Conservation (phyloP, 2,113 vertebrate genomes). For the Oceanites oceanicus region DNA sequence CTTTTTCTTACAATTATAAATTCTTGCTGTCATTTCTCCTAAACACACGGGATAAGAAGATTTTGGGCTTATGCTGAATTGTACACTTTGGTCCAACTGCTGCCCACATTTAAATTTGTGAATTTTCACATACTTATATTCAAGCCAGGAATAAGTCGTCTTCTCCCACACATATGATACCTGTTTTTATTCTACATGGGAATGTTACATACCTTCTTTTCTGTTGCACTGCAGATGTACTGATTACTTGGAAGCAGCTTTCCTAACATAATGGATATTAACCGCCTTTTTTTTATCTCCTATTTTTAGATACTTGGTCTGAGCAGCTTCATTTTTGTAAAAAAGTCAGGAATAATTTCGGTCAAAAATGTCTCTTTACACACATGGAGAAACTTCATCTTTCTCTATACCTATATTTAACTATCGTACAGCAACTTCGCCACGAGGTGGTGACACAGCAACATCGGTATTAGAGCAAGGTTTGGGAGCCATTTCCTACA, state of each 20-base stretch:
- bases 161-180: background rate
- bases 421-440: background rate
- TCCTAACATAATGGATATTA: background rate
- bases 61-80: background rate
- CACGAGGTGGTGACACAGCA: slow-evolving; percentile 12
- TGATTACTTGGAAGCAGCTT: background rate
- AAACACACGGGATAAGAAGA: background rate
- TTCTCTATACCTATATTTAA: background rate
- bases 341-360: background rate
- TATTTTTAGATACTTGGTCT: background rate
- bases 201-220: background rate
- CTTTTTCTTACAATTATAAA: background rate
- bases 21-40: background rate
- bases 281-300: background rate
- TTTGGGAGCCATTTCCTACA: background rate
- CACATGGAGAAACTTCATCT: background rate
- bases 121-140: background rate
- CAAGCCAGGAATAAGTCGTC: background rate
- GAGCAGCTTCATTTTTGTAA: background rate
- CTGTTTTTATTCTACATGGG: background rate
- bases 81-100: background rate
- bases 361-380: background rate
- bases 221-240: background rate
- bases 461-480: accelerated
- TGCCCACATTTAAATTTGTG: background rate